Conservation (phyloP, 2,113 vertebrate genomes). For the Glaucomys volans region DNA sequence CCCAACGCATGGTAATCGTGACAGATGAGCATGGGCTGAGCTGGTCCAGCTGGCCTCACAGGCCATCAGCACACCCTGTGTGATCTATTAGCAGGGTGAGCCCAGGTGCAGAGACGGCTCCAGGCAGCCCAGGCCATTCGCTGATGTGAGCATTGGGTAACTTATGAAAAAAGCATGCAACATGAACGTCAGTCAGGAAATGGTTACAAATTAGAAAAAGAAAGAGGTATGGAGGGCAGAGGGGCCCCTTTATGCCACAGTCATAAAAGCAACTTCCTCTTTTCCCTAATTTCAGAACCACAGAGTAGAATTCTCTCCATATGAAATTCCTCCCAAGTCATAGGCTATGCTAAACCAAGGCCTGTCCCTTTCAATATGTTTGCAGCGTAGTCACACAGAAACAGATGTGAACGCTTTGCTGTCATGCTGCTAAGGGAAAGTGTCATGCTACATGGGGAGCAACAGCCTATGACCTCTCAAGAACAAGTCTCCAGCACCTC, state of each 20-base stretch:
- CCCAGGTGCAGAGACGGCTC: conserved; percentile 76
- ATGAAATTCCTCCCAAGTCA: conserved; percentile 72
- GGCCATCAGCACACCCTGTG: conserved; percentile 62
- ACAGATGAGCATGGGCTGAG: conserved; percentile 81
- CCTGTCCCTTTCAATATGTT: conserved; percentile 40
- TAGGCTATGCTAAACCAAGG: conserved; percentile 33
- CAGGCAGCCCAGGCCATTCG: conserved; percentile 51
- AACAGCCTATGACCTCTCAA: background rate
- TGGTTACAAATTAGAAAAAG: conserved; percentile 83
- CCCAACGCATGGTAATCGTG: conserved; percentile 61
- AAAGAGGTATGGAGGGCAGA: conserved; percentile 64
- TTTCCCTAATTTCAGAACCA: conserved; percentile 81
- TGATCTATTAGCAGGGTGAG: conserved; percentile 73
- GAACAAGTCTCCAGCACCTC: conserved; percentile 23
- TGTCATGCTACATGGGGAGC: conserved; percentile 20
- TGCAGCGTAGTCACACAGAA: conserved; percentile 45
- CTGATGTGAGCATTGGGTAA: conserved; percentile 68
- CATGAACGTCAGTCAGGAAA: conserved; percentile 75
- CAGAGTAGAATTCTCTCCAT: conserved; percentile 79
- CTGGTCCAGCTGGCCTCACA: conserved; percentile 80
- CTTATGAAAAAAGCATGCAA: conserved; percentile 70
- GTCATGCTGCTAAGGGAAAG: conserved; percentile 61
- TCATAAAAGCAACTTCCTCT: conserved; percentile 83
- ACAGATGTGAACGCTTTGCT: conserved; percentile 68
- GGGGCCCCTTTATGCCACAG: conserved; percentile 80